phyloP scores from a whole-genome alignment of 2,888 invertebrate species.

The Phyto melanocephala region DNA sequence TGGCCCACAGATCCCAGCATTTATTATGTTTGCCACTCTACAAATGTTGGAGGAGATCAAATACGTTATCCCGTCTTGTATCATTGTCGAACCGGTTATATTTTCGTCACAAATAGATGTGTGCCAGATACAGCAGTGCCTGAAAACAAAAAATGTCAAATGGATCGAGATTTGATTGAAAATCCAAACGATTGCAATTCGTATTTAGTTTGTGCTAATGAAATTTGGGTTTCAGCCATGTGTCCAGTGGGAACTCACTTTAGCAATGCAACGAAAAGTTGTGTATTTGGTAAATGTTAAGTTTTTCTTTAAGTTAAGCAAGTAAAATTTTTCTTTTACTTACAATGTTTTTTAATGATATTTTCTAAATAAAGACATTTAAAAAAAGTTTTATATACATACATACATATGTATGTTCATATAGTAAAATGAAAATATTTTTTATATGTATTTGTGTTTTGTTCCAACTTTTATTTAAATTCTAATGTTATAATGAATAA shows the following conservation, averaged over 20 bases:
- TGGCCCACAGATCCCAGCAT: slow-evolving; percentile 71
- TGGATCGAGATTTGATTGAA: slow-evolving; percentile 1
- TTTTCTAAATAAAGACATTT: too few species aligned
- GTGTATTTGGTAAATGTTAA: slow-evolving; percentile 61
- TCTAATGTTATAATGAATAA: too few species aligned
- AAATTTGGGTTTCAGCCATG: neutral
- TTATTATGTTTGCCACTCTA: slow-evolving; percentile 72
- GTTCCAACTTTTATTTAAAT: too few species aligned
- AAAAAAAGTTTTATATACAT: too few species aligned
- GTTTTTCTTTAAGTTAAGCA: neutral
- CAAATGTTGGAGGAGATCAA: neutral
- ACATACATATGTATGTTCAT: too few species aligned
- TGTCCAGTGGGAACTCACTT: slow-evolving; percentile 67
- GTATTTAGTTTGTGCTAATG: slow-evolving; percentile 57
- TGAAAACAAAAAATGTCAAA: slow-evolving; percentile 27
- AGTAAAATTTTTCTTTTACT: neutral
- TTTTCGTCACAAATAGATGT: slow-evolving; percentile 67
- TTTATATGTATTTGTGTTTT: too few species aligned
- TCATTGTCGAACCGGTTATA: slow-evolving; percentile 69
- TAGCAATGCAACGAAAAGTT: slow-evolving; percentile 48
- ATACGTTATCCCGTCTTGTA: slow-evolving; percentile 71
- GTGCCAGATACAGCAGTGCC: slow-evolving; percentile 19
- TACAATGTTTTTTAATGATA: neutral
- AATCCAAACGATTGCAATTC: slow-evolving; percentile 53
- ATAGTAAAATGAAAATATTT: too few species aligned